phyloP scores from a whole-genome alignment of 1,140 invertebrate species.

The Drosophila repletoides region DNA sequence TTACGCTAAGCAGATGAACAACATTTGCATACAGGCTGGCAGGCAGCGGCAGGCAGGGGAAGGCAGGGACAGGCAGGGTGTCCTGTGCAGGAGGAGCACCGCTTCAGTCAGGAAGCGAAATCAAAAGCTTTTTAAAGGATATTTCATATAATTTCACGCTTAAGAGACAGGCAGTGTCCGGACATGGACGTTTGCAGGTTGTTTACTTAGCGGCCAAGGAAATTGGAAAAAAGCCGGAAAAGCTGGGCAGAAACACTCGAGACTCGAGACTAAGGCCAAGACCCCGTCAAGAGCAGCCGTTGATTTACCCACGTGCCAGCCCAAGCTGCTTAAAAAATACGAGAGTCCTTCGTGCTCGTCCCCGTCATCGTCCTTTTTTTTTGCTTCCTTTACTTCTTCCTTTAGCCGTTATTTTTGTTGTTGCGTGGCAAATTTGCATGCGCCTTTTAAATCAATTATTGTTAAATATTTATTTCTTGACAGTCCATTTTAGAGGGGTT shows the following conservation, averaged over 20 bases:
- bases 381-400: conserved; percentile 1
- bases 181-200: conserved; percentile 29
- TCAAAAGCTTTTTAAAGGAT: conserved; percentile 81
- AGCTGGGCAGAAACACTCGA: conserved; percentile 19
- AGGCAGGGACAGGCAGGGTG: neutral
- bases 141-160: conserved; percentile 73
- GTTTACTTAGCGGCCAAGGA: conserved; percentile 58
- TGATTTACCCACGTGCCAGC: conserved; percentile 69
- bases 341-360: conserved; percentile 11
- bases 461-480: conserved; percentile 79
- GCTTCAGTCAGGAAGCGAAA: conserved; percentile 46
- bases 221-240: conserved; percentile 51
- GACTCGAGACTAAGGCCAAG: neutral
- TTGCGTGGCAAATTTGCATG: conserved; percentile 62
- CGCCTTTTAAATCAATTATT: conserved; percentile 81
- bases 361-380: too few relatives aligned
- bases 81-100: neutral
- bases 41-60: conserved; percentile 10
- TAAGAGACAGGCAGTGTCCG: conserved; percentile 41
- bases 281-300: conserved; percentile 59
- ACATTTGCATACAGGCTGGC: conserved; percentile 63
- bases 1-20: conserved; percentile 76
- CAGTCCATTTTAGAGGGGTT: conserved; percentile 60
- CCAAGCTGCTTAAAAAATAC: conserved; percentile 66
- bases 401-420: neutral